A percentile compares a stretch with the other conserved stretches of the same genome.
Evolutionary conservation across 2,113 vertebrate genomes (phyloP).

Genomic region (cattle (Bos taurus)): ARS-UCD2.0 NC_037328.1:36250501-36251000

Average conservation of each 20-base stretch:
- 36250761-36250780: background rate
- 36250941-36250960: background rate
- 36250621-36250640: rapidly evolving
- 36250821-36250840: rapidly evolving
- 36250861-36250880: background rate
- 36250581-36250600: background rate
- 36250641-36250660: background rate
- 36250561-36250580: background rate
- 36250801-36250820: background rate
- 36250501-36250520: background rate
- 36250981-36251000: background rate
- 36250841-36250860: background rate
- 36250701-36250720: background rate
- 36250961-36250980: rapidly evolving
- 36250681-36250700: background rate
- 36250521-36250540: background rate
- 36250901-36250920: background rate
- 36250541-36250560: background rate
- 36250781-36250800: background rate
- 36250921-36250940: background rate
- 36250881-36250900: background rate
- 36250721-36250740: background rate
- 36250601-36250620: rapidly evolving
- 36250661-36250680: background rate
- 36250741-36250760: background rate